A percentile compares a stretch with the other conserved stretches of the same genome.
Conservation (phyloP, 2,797 vertebrate species). For the Hybognathus amarus region DNA sequence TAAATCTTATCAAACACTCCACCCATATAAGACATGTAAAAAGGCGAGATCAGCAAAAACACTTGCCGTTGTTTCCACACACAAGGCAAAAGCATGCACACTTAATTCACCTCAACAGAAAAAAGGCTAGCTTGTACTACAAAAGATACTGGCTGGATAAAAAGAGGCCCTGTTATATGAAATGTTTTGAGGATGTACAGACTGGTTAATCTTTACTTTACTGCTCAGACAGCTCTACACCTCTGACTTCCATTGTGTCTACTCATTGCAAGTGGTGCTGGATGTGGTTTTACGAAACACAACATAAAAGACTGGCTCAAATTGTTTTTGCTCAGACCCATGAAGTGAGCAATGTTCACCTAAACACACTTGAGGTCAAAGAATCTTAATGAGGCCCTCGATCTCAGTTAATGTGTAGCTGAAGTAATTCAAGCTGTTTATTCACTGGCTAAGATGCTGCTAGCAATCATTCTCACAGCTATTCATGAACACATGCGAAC, state of each 20-base stretch:
- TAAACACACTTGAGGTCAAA: constrained; percentile 40
- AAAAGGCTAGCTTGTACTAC: neutral
- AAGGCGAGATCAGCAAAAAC: constrained; percentile 7
- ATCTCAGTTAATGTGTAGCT: constrained; percentile 51
- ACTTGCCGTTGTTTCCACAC: neutral
- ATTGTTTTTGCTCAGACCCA: constrained; percentile 10
- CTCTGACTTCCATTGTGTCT: neutral
- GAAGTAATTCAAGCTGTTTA: constrained; percentile 39
- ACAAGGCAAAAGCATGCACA: constrained; percentile 14
- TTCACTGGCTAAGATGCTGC: constrained; percentile 29
- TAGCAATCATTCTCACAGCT: constrained; percentile 16
- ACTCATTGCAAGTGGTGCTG: neutral
- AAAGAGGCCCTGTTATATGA: neutral
- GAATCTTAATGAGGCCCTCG: constrained; percentile 18
- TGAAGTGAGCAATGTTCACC: constrained; percentile 39
- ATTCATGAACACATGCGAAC: constrained; percentile 13
- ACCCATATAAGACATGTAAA: neutral
- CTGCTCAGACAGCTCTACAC: neutral
- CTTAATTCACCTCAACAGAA: neutral
- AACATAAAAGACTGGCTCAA: neutral
- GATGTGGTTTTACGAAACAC: neutral
- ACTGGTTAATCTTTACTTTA: constrained; percentile 4
- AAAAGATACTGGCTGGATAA: neutral
- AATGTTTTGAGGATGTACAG: constrained; percentile 7
- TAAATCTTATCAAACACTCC: constrained; percentile 6